Percentiles rank a stretch among this genome's conserved stretches.
These are phyloP conservation scores for Catagonus wagneri DNA, from an alignment of 2,113 vertebrate species.

Conservation along the genomic window DNA sequence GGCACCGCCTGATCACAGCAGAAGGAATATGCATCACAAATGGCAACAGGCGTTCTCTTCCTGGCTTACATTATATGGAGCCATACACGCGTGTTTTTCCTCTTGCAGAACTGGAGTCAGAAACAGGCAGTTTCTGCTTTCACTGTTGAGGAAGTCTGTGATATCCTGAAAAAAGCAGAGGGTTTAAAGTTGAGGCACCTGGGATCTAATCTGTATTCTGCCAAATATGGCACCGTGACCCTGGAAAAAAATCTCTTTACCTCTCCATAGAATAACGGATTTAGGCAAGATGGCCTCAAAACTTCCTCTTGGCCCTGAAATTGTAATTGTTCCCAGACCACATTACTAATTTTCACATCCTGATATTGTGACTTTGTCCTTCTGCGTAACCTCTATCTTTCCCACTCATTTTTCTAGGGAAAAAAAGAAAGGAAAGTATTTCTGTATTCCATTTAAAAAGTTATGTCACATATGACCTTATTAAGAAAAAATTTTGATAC, in stretches of 20 bases:
- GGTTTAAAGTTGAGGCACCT: neutral
- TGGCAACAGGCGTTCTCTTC: neutral
- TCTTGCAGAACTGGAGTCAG: neutral
- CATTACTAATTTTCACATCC: slow-evolving; percentile 50
- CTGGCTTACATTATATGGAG: slow-evolving; percentile 25
- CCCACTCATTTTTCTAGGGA: neutral
- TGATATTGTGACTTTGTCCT: neutral
- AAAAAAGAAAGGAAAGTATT: neutral
- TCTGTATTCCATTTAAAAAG: neutral
- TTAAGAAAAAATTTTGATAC: neutral
- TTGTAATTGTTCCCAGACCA: neutral
- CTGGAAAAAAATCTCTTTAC: slow-evolving; percentile 1
- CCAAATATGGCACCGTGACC: neutral
- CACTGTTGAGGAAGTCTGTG: neutral
- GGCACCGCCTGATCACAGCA: neutral
- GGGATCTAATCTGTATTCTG: slow-evolving; percentile 26
- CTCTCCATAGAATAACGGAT: slow-evolving; percentile 19
- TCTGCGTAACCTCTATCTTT: neutral
- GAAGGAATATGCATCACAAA: slow-evolving; percentile 47
- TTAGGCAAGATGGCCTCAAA: neutral
- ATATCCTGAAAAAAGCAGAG: neutral
- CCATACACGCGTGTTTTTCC: neutral
- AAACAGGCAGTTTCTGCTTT: neutral
- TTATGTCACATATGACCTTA: neutral
- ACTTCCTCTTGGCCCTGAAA: slow-evolving; percentile 23